Evolutionary conservation across 2,797 vertebrate species (phyloP).

Genomic region (Molothrus aeneus): DNA sequence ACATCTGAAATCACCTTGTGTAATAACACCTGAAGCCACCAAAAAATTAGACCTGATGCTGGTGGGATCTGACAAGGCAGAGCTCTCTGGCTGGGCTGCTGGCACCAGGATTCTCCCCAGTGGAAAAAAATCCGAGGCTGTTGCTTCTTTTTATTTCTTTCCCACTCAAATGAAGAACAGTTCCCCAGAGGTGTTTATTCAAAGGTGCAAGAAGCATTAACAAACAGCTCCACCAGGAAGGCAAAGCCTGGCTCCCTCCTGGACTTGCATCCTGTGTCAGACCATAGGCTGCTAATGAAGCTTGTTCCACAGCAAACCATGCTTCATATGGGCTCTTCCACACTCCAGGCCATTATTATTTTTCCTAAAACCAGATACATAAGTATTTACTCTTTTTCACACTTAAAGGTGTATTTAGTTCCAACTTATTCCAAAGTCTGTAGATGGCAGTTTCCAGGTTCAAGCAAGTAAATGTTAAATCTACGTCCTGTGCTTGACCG

Average conservation of each 20-base stretch:
- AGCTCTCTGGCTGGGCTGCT: not conserved
- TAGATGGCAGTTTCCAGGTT: not conserved
- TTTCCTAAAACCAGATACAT: not conserved
- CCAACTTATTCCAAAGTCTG: not conserved
- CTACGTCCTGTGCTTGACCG: not conserved
- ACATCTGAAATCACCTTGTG: not conserved
- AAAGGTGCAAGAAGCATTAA: not conserved
- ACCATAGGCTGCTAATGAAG: not conserved
- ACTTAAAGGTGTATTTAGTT: not conserved
- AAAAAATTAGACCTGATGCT: not conserved
- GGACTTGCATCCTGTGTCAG: not conserved
- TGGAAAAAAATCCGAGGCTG: not conserved
- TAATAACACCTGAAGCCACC: not conserved
- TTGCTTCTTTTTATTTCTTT: not conserved
- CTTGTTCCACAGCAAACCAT: not conserved
- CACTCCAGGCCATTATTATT: not conserved
- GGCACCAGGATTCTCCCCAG: not conserved
- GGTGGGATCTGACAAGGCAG: not conserved
- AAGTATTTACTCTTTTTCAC: not conserved
- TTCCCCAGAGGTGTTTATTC: not conserved
- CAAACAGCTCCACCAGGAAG: not conserved
- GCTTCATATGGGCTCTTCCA: not conserved
- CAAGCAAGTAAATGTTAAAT: constrained; percentile 3
- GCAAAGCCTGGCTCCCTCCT: not conserved
- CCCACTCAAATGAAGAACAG: not conserved